phyloP scores from a whole-genome alignment of 2,888 invertebrate species.

The Amiota minor region DNA sequence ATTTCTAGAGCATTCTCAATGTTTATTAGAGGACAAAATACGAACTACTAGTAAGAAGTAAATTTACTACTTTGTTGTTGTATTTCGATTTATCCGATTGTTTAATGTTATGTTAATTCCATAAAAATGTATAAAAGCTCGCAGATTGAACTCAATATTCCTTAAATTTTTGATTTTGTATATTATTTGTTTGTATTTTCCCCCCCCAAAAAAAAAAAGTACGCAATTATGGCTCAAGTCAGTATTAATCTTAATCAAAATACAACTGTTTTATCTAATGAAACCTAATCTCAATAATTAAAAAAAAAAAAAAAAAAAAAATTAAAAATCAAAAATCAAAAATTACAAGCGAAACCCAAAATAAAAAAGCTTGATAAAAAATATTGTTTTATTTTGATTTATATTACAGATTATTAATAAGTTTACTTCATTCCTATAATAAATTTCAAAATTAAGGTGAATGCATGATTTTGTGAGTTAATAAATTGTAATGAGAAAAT shows the following conservation, averaged over 20 bases:
- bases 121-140: constrained; percentile 66
- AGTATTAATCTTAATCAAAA: constrained; percentile 42
- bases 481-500: too few species aligned
- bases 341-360: too few species aligned
- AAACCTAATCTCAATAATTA: too few species aligned
- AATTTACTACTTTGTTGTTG: neutral
- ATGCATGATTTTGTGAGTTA: too few species aligned
- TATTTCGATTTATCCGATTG: neutral
- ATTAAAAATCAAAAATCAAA: too few species aligned
- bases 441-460: too few species aligned
- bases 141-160: constrained; percentile 37
- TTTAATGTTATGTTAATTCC: constrained; percentile 49
- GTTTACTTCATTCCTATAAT: too few species aligned
- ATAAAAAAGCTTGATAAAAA: too few species aligned
- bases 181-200: neutral
- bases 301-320: too few species aligned
- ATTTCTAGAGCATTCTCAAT: constrained; percentile 22
- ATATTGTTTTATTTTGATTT: too few species aligned
- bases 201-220: neutral
- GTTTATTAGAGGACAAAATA: constrained; percentile 18
- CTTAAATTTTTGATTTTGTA: neutral
- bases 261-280: neutral
- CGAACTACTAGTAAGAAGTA: neutral
- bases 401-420: too few species aligned
- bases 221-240: constrained; percentile 40